Percentiles rank a stretch among this genome's conserved stretches.
Conservation (phyloP, 2,888 invertebrate species). For the Polylopha cassiicola region DNA sequence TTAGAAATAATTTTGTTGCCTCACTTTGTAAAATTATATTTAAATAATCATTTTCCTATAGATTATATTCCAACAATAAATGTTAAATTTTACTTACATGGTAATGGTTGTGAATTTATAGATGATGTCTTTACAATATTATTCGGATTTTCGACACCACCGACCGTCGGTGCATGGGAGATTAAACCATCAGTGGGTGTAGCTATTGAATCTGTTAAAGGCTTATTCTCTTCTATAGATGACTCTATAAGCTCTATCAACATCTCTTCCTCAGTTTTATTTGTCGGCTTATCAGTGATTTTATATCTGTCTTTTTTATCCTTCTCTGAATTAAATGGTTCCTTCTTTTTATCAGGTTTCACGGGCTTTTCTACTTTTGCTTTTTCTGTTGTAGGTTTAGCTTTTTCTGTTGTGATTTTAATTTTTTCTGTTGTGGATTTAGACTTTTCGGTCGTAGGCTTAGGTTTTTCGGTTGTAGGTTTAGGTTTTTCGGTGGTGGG, state of each 20-base stretch:
- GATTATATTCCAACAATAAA: neutral
- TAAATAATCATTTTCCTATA: neutral
- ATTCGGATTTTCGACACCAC: constrained; percentile 29
- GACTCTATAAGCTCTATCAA: constrained; percentile 48
- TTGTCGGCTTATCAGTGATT: constrained; percentile 43
- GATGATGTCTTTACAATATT: constrained; percentile 47
- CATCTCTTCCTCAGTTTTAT: constrained; percentile 44
- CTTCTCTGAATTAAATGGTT: constrained; percentile 43
- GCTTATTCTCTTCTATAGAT: constrained; percentile 43
- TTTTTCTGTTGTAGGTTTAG: constrained; percentile 34
- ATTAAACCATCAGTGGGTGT: constrained; percentile 61
- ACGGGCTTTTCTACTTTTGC: constrained; percentile 38
- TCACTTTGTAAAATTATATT: no score
- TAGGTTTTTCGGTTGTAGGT: constrained; percentile 37
- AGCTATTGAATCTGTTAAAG: constrained; percentile 34
- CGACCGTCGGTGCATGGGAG: constrained; percentile 36
- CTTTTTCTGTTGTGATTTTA: constrained; percentile 31
- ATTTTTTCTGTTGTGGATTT: constrained; percentile 29
- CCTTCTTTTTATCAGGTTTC: constrained; percentile 56
- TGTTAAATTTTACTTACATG: constrained; percentile 50
- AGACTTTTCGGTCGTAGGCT: constrained; percentile 33
- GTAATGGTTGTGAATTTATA: constrained; percentile 53
- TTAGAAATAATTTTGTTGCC: no score
- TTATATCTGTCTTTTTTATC: constrained; percentile 51
- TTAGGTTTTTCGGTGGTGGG: constrained; percentile 32